phyloP scores from a whole-genome alignment of 2,113 vertebrate genomes.

The Procapra przewalskii region DNA sequence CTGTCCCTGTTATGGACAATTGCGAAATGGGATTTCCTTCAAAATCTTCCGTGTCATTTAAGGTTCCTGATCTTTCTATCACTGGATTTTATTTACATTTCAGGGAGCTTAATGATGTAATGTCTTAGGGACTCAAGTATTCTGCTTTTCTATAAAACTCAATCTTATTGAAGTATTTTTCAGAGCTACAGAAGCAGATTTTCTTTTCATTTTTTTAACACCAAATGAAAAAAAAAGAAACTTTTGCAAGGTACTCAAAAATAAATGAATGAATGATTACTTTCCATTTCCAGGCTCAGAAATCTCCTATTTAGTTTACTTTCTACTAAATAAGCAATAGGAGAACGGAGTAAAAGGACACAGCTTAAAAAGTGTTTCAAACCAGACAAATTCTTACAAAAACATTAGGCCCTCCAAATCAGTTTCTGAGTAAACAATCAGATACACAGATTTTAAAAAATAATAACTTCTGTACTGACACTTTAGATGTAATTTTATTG shows the following conservation, averaged over 20 bases:
- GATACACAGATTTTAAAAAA: not conserved
- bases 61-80: not conserved
- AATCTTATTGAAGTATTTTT: constrained; percentile 2
- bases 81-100: not conserved
- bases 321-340: constrained; percentile 21
- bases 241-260: not conserved
- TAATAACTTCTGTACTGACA: not conserved
- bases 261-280: not conserved
- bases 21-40: not conserved
- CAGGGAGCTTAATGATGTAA: not conserved
- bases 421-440: not conserved
- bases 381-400: not conserved
- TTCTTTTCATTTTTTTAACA: constrained; percentile 7
- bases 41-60: not conserved
- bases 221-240: not conserved
- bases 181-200: not conserved
- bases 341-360: not conserved
- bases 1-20: not conserved
- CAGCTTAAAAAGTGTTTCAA: not conserved
- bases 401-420: not conserved
- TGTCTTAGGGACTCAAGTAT: not conserved
- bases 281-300: not conserved
- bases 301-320: constrained; percentile 28
- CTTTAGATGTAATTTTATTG: not conserved
- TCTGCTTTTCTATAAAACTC: not conserved